Conservation (phyloP, 1,140 invertebrate genomes). For the Oppia nitens region DNA sequence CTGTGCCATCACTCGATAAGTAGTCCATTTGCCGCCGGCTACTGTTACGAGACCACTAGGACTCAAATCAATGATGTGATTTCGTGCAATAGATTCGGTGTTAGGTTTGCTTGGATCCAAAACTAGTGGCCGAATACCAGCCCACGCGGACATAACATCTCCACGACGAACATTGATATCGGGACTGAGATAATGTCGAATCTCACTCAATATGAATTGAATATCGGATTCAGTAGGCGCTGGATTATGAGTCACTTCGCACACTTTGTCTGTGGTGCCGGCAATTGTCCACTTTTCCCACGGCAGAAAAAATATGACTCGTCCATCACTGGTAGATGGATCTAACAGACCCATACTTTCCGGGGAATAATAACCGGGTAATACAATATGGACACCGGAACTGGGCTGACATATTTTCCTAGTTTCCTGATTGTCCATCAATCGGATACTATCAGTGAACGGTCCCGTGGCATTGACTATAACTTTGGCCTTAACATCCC, state of each 20-base stretch:
- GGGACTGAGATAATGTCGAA: slow-evolving; percentile 87
- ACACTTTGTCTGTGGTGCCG: slow-evolving; percentile 86
- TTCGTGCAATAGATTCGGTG: slow-evolving; percentile 90
- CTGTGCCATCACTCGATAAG: slow-evolving; percentile 87
- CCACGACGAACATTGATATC: slow-evolving; percentile 93
- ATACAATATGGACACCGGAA: slow-evolving; percentile 92
- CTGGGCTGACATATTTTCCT: slow-evolving; percentile 84
- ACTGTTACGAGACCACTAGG: slow-evolving; percentile 77
- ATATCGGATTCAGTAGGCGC: slow-evolving; percentile 93
- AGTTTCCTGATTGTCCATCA: slow-evolving; percentile 73
- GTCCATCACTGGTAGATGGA: slow-evolving; percentile 88
- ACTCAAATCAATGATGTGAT: slow-evolving; percentile 95
- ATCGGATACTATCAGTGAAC: slow-evolving; percentile 84
- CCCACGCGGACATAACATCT: slow-evolving; percentile 95
- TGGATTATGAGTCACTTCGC: slow-evolving; percentile 79
- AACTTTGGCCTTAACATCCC: slow-evolving; percentile 77
- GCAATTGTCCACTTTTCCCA: slow-evolving; percentile 93
- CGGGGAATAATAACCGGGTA: slow-evolving; percentile 94
- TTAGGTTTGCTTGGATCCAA: slow-evolving; percentile 62
- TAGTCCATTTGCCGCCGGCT: slow-evolving; percentile 98
- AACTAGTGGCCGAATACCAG: slow-evolving; percentile 89
- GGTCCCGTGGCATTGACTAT: slow-evolving; percentile 97
- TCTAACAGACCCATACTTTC: slow-evolving; percentile 94
- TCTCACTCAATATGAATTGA: slow-evolving; percentile 90
- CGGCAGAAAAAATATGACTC: slow-evolving; percentile 96